A percentile compares a stretch with the other conserved stretches of the same genome.
Evolutionary conservation across 2,113 vertebrate genomes (phyloP).

Genomic region (Odocoileus virginianus): DNA sequence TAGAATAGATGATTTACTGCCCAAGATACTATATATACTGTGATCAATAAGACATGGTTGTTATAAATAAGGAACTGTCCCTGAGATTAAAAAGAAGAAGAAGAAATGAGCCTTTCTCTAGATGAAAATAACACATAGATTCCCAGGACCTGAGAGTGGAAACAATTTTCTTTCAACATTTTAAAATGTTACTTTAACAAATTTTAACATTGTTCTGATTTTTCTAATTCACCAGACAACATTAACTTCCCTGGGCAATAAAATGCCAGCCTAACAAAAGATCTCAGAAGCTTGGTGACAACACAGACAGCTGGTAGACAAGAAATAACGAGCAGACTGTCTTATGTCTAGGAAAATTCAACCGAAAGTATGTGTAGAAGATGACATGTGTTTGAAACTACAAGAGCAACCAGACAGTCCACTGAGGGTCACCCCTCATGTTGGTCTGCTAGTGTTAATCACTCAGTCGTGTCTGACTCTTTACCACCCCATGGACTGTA

Average conservation of each 20-base stretch:
- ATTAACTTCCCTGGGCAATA: background rate
- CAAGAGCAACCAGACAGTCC: background rate
- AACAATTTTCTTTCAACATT: background rate
- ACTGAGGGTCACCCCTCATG: background rate
- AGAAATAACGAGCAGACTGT: background rate
- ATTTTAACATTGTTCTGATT: conserved; percentile 27
- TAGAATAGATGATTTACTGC: background rate
- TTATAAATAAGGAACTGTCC: background rate
- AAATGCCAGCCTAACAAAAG: background rate
- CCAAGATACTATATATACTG: background rate
- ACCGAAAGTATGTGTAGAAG: background rate
- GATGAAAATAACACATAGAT: background rate
- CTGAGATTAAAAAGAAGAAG: background rate
- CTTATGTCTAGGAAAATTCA: background rate
- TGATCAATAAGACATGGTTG: background rate
- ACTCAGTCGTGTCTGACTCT: background rate
- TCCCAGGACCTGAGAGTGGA: background rate
- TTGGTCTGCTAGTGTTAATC: background rate
- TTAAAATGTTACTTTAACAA: conserved; percentile 11
- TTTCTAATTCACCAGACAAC: conserved; percentile 39
- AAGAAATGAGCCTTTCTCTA: background rate
- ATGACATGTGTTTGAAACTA: background rate
- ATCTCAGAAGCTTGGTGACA: background rate
- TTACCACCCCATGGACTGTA: background rate
- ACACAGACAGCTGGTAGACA: background rate